Evolutionary conservation across 30 jellyfish, hydroid and myxozoan genomes (phyloP).

Genomic region (Morbakka virulenta): DNA sequence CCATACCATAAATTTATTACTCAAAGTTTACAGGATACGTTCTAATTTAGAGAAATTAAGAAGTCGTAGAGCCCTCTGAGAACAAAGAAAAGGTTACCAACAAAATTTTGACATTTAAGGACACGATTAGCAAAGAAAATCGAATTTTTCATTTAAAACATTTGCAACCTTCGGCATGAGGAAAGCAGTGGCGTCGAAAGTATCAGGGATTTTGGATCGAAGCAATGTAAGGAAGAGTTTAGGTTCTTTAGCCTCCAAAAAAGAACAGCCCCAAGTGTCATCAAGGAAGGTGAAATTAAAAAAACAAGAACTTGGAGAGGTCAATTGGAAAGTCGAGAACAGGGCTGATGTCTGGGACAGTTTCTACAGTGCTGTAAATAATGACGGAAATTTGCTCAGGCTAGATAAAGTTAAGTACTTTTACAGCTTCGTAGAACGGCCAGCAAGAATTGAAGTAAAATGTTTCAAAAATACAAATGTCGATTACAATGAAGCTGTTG

Average conservation of each 20-base stretch:
- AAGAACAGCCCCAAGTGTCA: neutral
- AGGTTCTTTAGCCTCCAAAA: neutral
- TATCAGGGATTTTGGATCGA: neutral
- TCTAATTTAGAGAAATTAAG: too few species aligned
- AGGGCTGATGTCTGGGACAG: slow-evolving; percentile 55
- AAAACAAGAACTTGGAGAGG: slow-evolving; percentile 9
- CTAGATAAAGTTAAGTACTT: slow-evolving; percentile 33
- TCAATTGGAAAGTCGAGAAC: slow-evolving; percentile 15
- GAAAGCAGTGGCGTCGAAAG: too few species aligned
- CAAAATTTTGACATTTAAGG: neutral
- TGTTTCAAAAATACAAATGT: slow-evolving; percentile 10
- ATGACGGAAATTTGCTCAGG: slow-evolving; percentile 11
- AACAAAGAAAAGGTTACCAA: neutral
- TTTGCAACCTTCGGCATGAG: too few species aligned
- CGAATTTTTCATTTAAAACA: too few species aligned
- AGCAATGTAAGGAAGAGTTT: neutral
- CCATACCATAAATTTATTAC: too few species aligned
- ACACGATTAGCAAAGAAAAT: neutral
- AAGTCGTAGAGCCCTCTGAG: neutral
- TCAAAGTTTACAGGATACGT: too few species aligned
- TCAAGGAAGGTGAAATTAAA: slow-evolving; percentile 21
- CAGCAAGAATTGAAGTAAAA: slow-evolving; percentile 24
- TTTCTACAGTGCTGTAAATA: slow-evolving; percentile 37
- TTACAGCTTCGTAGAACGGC: slow-evolving; percentile 32
- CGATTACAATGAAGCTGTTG: slow-evolving; percentile 10